Evolutionary conservation across 2,113 vertebrate species (phyloP).

Genomic region (Hippopotamus amphibius): DNA sequence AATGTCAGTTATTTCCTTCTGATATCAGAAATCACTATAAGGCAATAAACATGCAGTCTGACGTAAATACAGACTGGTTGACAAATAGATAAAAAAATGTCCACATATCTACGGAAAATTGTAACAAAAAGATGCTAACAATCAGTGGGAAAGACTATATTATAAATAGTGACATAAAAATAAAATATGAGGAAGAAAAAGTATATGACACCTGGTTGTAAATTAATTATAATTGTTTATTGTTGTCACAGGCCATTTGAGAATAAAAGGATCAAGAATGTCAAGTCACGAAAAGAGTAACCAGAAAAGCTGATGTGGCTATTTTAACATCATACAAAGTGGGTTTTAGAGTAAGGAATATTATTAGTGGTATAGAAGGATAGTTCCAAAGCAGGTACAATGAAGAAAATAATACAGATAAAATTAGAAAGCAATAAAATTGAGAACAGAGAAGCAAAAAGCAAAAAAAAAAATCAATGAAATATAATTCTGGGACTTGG

Average conservation of each 20-base stretch:
- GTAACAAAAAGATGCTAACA: background rate
- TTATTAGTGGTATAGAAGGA: background rate
- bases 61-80: background rate
- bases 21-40: background rate
- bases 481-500: background rate
- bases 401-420: background rate
- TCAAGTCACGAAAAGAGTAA: background rate
- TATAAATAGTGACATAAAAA: background rate
- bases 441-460: background rate
- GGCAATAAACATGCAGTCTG: background rate
- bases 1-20: background rate
- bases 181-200: background rate
- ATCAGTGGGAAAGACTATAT: background rate
- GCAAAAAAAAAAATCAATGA: background rate
- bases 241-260: background rate
- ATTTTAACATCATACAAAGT: background rate
- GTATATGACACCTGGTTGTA: background rate
- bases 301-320: background rate
- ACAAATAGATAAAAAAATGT: background rate
- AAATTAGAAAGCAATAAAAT: background rate
- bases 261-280: background rate
- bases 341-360: background rate
- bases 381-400: background rate
- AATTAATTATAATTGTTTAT: background rate
- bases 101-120: background rate